phyloP scores from a whole-genome alignment of 2,888 invertebrate species.

The Aelia acuminata region DNA sequence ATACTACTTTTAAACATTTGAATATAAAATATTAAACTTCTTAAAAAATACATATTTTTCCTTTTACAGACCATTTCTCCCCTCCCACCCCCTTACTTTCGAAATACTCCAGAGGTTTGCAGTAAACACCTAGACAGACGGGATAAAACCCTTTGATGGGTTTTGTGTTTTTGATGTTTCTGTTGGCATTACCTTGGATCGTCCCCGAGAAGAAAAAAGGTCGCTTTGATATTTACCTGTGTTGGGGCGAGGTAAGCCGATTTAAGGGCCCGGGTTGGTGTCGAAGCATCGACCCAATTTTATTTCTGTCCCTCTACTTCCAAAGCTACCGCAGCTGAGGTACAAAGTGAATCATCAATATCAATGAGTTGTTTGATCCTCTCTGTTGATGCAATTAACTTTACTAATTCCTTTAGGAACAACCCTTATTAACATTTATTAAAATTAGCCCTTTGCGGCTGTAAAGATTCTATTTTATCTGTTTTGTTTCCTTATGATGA shows the following conservation, averaged over 20 bases:
- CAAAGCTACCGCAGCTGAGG: background rate
- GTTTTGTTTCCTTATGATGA: background rate
- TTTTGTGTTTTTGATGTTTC: background rate
- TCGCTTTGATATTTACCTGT: slow-evolving; percentile 16
- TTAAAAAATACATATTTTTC: no score
- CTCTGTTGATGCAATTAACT: background rate
- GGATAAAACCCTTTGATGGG: background rate
- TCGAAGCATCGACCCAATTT: slow-evolving; percentile 14
- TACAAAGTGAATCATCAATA: slow-evolving; percentile 5
- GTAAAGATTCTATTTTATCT: background rate
- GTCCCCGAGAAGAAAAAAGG: background rate
- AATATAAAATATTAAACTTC: no score
- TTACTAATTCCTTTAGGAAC: background rate
- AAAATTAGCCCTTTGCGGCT: background rate
- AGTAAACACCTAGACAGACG: background rate
- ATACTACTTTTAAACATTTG: no score
- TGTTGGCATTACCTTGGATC: background rate
- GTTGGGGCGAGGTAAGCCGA: background rate
- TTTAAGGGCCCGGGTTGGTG: background rate
- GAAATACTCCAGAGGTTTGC: background rate
- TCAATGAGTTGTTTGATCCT: background rate
- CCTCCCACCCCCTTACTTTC: no score
- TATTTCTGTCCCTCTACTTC: background rate
- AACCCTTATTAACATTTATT: background rate
- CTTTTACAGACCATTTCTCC: no score